A percentile compares a stretch with the other conserved stretches of the same genome.
Evolutionary conservation across 2,888 invertebrate genomes (phyloP).

Genomic region (Tinea trinotella): DNA sequence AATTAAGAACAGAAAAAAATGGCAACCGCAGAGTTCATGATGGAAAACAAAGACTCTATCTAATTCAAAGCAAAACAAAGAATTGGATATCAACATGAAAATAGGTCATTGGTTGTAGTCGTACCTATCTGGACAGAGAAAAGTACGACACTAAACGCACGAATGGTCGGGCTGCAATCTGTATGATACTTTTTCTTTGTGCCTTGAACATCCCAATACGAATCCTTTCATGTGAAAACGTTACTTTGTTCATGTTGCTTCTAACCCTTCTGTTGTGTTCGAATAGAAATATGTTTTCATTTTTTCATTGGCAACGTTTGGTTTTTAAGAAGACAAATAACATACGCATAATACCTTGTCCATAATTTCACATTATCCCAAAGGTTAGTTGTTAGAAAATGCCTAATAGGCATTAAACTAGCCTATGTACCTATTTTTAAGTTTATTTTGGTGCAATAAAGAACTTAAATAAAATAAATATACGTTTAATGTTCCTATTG

Average conservation of each 20-base stretch:
- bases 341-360: no score
- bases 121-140: conserved; percentile 8
- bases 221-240: conserved; percentile 14
- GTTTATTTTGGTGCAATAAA: no score
- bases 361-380: no score
- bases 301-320: conserved; percentile 5
- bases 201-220: not conserved
- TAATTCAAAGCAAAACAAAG: not conserved
- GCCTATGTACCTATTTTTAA: no score
- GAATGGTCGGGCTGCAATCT: conserved; percentile 31
- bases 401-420: no score
- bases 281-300: not conserved
- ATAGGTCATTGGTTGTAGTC: conserved; percentile 12
- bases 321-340: not conserved
- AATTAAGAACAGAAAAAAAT: not conserved
- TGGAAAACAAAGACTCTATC: not conserved
- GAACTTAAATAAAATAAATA: no score
- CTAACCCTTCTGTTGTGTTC: not conserved
- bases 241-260: conserved; percentile 16
- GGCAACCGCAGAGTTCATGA: not conserved
- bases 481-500: no score
- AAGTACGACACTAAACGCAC: conserved; percentile 33
- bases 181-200: conserved; percentile 24
- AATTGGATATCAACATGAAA: conserved; percentile 5
- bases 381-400: no score